phyloP scores from a whole-genome alignment of 2,113 vertebrate species.

The Dendrocopos noguchii region DNA sequence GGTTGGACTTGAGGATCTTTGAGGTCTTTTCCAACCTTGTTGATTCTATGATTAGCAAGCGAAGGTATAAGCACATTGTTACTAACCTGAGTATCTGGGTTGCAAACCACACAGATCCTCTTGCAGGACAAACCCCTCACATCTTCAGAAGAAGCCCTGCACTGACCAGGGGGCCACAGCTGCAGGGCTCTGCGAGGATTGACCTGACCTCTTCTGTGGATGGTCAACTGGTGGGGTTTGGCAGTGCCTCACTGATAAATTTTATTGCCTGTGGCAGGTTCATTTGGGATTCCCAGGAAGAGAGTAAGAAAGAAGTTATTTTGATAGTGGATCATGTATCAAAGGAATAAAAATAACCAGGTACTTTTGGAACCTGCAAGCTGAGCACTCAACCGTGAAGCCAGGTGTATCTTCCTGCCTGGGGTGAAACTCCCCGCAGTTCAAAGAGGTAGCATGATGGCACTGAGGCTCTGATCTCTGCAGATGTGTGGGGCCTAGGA shows the following conservation, averaged over 20 bases:
- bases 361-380: constrained; percentile 4
- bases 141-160: not conserved
- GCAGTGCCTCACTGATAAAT: not conserved
- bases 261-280: not conserved
- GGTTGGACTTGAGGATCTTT: no score
- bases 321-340: constrained; percentile 6
- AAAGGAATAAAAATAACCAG: constrained; percentile 38
- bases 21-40: no score
- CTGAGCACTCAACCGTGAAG: not conserved
- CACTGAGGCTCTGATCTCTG: not conserved
- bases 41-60: not conserved
- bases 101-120: not conserved
- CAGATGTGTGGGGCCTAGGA: not conserved
- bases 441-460: not conserved
- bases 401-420: constrained; percentile 29
- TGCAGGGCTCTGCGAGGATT: not conserved
- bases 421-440: not conserved
- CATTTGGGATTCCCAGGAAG: not conserved
- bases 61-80: not conserved
- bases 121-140: not conserved
- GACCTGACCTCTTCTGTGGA: not conserved
- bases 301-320: not conserved
- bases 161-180: not conserved
- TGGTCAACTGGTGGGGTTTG: accelerated
- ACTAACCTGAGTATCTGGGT: not conserved